Conservation (phyloP, 2,888 invertebrate species). For the Nesidiocoris tenuis region DNA sequence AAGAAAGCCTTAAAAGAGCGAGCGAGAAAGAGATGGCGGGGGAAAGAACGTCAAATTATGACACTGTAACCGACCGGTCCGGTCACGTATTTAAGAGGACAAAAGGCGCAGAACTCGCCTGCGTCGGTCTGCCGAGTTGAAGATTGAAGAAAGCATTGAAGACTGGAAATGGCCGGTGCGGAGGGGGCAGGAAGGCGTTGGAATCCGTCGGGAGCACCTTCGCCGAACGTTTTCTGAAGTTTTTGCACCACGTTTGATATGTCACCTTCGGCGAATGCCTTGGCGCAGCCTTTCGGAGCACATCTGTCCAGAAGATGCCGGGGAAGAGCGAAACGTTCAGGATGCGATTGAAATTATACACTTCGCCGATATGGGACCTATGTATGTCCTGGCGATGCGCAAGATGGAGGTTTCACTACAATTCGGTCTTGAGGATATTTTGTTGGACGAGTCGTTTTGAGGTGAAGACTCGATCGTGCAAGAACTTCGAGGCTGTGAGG, state of each 20-base stretch:
- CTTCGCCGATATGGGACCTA: too few relatives aligned
- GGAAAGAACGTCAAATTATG: neutral
- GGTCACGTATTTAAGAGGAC: slow-evolving; percentile 30
- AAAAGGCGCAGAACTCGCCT: neutral
- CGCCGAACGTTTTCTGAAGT: neutral
- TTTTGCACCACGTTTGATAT: slow-evolving; percentile 18
- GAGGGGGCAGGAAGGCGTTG: slow-evolving; percentile 7
- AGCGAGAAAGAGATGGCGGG: neutral
- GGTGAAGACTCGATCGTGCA: too few relatives aligned
- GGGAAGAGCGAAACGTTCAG: neutral
- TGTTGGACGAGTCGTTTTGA: too few relatives aligned
- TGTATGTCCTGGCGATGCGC: too few relatives aligned
- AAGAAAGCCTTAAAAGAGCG: neutral
- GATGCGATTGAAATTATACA: neutral
- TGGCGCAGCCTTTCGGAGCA: neutral
- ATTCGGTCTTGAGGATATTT: too few relatives aligned
- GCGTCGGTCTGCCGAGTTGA: neutral
- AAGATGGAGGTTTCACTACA: too few relatives aligned
- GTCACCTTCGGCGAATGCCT: slow-evolving; percentile 14
- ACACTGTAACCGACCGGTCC: slow-evolving; percentile 52
- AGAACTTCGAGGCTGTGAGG: too few relatives aligned
- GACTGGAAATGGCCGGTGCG: neutral
- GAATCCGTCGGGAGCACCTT: slow-evolving; percentile 26
- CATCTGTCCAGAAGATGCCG: neutral
- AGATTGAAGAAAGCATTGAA: neutral